A percentile compares a stretch with the other conserved stretches of the same genome.
phyloP scores from a whole-genome alignment of 2,888 invertebrate genomes.

The Pristionchus japonicus region DNA sequence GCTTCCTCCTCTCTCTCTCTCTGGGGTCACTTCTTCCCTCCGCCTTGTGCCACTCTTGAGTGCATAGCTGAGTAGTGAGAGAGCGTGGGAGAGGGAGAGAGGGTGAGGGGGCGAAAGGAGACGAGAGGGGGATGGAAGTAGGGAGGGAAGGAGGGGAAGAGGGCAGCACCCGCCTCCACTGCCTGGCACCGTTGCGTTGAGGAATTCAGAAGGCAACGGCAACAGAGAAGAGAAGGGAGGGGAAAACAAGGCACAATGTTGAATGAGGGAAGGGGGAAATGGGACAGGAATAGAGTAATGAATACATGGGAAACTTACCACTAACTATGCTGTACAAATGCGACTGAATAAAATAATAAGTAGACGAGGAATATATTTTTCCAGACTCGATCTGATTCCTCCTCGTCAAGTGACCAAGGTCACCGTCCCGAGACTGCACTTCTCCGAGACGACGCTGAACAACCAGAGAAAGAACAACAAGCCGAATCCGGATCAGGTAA shows the following conservation, averaged over 20 bases:
- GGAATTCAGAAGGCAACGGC: not conserved
- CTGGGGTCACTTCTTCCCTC: not conserved
- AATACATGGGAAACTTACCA: not conserved
- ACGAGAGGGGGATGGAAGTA: not conserved
- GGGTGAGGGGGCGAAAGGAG: not conserved
- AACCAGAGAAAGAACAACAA: conserved; percentile 99
- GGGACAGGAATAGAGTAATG: too few relatives aligned
- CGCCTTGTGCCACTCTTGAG: not conserved
- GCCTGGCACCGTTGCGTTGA: conserved; percentile 37
- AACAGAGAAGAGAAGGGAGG: not conserved
- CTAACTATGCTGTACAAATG: not conserved
- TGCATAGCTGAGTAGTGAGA: not conserved
- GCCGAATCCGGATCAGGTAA: conserved; percentile 93
- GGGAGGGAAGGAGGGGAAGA: not conserved
- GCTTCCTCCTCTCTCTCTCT: not conserved
- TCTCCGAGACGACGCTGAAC: conserved; percentile 97
- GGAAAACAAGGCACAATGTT: not conserved
- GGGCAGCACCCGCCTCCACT: not conserved
- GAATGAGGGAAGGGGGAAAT: not conserved
- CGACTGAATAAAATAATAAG: not conserved
- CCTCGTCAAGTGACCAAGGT: conserved; percentile 91
- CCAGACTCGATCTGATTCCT: conserved; percentile 72
- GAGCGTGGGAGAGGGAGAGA: not conserved
- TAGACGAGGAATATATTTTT: too few relatives aligned
- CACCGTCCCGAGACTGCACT: conserved; percentile 95